Conservation (phyloP, 92 coral and sea anemone species). For the Heteractis magnifica region DNA sequence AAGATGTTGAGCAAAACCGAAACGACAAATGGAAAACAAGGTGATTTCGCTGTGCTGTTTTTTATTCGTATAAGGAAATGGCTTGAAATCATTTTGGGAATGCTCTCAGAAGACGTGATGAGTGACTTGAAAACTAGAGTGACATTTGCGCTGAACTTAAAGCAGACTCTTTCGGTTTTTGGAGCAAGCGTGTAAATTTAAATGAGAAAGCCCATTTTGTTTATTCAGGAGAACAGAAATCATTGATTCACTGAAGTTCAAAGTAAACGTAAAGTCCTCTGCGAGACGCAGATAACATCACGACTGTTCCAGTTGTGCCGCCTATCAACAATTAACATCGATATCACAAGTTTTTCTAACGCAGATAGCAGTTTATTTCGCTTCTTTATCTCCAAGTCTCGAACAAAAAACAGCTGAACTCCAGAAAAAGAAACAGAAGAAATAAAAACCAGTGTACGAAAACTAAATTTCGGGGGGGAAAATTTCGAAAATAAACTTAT, state of each 20-base stretch:
- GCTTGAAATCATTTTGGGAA: neutral
- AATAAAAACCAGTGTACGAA: neutral
- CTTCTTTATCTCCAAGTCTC: neutral
- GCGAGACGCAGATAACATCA: neutral
- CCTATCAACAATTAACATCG: neutral
- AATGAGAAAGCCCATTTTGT: neutral
- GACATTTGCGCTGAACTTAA: neutral
- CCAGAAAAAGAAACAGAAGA: neutral
- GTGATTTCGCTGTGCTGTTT: neutral
- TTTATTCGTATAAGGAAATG: neutral
- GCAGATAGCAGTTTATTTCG: neutral
- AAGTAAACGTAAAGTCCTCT: neutral
- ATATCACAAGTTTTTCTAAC: neutral
- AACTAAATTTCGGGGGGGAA: neutral
- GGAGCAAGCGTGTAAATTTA: neutral
- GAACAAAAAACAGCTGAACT: constrained; percentile 8
- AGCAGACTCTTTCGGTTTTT: neutral
- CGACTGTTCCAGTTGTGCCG: neutral
- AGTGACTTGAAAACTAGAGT: neutral
- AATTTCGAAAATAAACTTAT: neutral
- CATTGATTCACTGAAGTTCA: constrained; percentile 6
- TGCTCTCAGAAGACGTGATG: neutral
- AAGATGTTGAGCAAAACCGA: neutral
- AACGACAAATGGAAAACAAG: neutral
- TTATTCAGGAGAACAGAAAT: neutral